Evolutionary conservation across 2,797 vertebrate species (phyloP), one percentile per base, ranked within the genome.

Genomic region (Gorsachius magnificus): DNA sequence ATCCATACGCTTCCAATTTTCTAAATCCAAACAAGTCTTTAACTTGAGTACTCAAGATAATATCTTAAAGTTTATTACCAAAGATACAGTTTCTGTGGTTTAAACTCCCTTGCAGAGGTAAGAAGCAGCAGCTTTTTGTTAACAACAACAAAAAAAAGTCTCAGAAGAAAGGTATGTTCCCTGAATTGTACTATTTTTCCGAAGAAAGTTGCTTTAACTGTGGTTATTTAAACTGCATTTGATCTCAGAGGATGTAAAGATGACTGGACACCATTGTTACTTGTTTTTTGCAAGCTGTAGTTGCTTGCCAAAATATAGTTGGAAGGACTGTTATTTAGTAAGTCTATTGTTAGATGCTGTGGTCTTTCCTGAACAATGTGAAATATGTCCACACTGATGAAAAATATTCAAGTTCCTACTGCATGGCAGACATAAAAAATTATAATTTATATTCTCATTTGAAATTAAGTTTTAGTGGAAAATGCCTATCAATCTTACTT

Each of bases 1-100:
- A 97, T 96, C 91, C 95, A 95, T 95, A 95, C 51, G 1, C 83
- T 97, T 97, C 92, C 84, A 97, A 81, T 98, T 98, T 98, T 97
- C 96, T 96, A 95, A 97, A 97, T 93, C 81, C 93, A 97, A 94
- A 87, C 90, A 95, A 96, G 87, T 94, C 83, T 95, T 97, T 96
- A 97, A 97, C 85, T 71, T 68, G 70, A 94, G 69, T 95, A 90
- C 81, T 90, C 81, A 93, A 83, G 92, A 94, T 88, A 92, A 58
- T 57, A 95, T 88, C 72, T 95, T 89, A 35, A 93, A 90, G 38
- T 91, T 83, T 68, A 38, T 75, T 89, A 81, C 25, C 65, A 83
- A 95, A 93, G 78, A 82, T 50, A 68, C 7, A 64, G 38, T 84
- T 91, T 53, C 15, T 31, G 13, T 51, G 45, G 61, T 92, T 95